Evolutionary conservation across 2,113 vertebrate species (phyloP), one percentile per base, ranked within the genome.

Genomic region (Saguinus midas): DNA sequence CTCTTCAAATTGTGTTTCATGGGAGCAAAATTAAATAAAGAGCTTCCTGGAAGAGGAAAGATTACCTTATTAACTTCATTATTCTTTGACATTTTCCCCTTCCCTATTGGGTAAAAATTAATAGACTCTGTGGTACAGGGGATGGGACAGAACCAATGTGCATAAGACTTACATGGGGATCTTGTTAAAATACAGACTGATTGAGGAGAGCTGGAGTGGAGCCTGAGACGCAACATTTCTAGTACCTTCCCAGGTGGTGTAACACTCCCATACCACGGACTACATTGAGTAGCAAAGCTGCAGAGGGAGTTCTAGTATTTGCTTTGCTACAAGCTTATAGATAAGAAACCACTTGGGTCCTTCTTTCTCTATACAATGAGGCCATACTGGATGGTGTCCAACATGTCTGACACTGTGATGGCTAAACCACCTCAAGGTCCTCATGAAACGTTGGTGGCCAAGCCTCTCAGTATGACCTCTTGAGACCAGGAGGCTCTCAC

Each of bases 21-120:
- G 61, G 68, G 84, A 90, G 11, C 1, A 50, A 92, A 94, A 91
- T 80, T 83, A 91, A 86, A 81, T 72, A 83, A 79, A 70, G 55
- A 73, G 57, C 70, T 84, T 87, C 40, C 76, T 91, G 23, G 58
- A 45, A 1, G 13, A 78, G 55, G 35, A 7, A 73, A 79, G 64
- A 58, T 75, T 52, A 70, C 82, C 80, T 66, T 52, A 52, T 64
- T 64, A 29, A 27, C 43, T 72, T 89, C 73, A 25, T 81, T 68
- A 57, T 52, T 16, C 43, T 73, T 66, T 78, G 32, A 23, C 20
- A 23, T 73, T 70, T 58, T 45, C 5, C 66, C 5, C 8, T 75
- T 89, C 43, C n/a, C 66, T 16, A 0, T 0, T 12, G 25, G 25
- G n/a, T 66, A 75, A 27, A 55, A n/a, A 25, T 29, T 18, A 23